Base-by-base conservation (phyloP, 2,888 invertebrate genomes). In the Fragum whitleyi region DNA sequence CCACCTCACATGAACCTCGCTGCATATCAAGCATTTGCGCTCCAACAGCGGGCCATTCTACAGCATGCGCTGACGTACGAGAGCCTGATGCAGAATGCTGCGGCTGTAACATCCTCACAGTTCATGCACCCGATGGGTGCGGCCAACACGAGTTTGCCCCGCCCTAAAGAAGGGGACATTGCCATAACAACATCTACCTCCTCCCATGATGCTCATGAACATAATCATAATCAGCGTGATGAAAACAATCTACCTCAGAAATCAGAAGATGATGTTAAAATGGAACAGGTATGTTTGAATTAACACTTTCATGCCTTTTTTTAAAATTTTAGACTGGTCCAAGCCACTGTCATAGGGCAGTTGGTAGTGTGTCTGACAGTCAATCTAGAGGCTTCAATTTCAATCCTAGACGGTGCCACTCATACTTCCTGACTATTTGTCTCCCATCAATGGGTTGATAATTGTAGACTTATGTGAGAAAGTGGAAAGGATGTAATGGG, bases 11-110 rank as follows among this genome's bases (percentile, higher is more conserved):
- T 91, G 71, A 92, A 90, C 76, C 81, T 92, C 23, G 90, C 92
- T 9, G 90, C 91, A 0, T 92, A 92, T 70, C 91, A 92, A 75
- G 90, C 90, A 11, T 90, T 91, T 71, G 90, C 90, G 51, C 87
- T 90, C 80, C 91, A 91, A 73, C 91, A 91, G 86, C 83, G 90
- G 39, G 91, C 90, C 0, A 81, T 92, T 59, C 86, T 91, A 11
- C 92, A 92, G 74, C 91, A 91, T 62, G 91, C 91, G 11, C 82
- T 92, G 47, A 90, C 90, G 0, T 92, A 92, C 77, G 92, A 92
- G 83, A 89, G 87, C 32, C 79, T 91, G 75, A 89, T 92, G 86
- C 90, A 91, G 81, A 90, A 85, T 57, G 86, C 88, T 16, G 88
- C 87, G n/a, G 39, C 39, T 6, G 75, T 81, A 14, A 83, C 82